A percentile compares a stretch with the other conserved stretches of the same genome.
Evolutionary conservation across 2,113 vertebrate species (phyloP).

Genomic region (Condylura cristata): DNA sequence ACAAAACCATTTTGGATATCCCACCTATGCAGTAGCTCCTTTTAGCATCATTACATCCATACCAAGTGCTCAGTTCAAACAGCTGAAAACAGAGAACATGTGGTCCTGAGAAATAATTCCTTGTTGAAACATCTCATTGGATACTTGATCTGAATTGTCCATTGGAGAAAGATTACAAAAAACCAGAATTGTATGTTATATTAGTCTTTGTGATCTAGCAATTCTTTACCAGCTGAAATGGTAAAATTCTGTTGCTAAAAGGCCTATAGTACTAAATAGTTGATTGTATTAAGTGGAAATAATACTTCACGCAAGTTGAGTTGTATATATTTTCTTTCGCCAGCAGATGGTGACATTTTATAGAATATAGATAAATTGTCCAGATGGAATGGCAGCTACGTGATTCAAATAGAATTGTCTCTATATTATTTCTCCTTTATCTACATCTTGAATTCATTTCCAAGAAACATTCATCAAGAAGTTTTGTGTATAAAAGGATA

Average conservation of each 20-base stretch:
- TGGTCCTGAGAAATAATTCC: background rate
- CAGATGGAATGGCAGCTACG: background rate
- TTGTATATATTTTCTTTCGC: conserved; percentile 58
- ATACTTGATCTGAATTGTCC: background rate
- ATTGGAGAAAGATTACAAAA: conserved; percentile 34
- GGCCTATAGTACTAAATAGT: background rate
- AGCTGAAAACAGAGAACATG: background rate
- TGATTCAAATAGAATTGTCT: conserved; percentile 44
- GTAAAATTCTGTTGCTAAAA: background rate
- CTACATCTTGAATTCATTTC: conserved; percentile 46
- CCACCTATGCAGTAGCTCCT: background rate
- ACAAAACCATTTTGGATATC: conserved; percentile 9
- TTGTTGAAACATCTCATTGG: conserved; percentile 40
- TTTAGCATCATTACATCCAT: conserved; percentile 25
- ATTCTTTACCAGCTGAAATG: background rate
- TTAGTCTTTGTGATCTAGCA: background rate
- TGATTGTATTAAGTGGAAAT: conserved; percentile 16
- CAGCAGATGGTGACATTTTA: conserved; percentile 75
- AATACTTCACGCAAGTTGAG: conserved; percentile 12
- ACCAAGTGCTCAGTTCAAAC: conserved; percentile 13
- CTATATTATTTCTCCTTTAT: conserved; percentile 45
- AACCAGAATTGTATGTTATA: background rate
- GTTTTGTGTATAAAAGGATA: background rate
- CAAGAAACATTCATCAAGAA: conserved; percentile 19
- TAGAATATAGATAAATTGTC: conserved; percentile 51